Evolutionary conservation across 2,113 vertebrate species (phyloP), one percentile per base, ranked within the genome.

Genomic region (Meleagris gallopavo): DNA sequence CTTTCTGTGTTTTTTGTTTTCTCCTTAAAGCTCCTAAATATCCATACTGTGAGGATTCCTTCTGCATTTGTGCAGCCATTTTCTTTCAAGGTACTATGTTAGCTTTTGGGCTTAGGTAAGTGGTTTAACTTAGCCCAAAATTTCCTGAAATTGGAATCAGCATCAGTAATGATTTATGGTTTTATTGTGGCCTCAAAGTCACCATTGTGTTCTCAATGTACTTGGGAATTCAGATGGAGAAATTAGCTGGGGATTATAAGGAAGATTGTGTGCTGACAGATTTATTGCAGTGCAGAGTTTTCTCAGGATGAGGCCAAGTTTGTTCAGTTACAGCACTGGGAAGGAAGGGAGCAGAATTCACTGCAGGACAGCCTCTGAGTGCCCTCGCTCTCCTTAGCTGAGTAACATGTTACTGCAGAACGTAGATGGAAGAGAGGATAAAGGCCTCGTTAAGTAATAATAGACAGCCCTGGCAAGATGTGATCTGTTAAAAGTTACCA

Each of bases 341-440:
- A 58, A 34, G 46, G 38, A 46, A 64, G 16, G 67, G 55, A 70
- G 41, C n/a, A 40, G 61, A 36, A 52, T 69, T 58, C 24, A 22
- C 9, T 0, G 1, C 29, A 13, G 29, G 17, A 34, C 2, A 0
- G 40, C 9, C 41, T 73, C 19, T 21, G 55, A 62, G 41, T 88
- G 48, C 66, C 21, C 34, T 77, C 8, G 0, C 6, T 60, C 13
- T 64, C 75, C 15, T 36, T 60, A 30, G 8, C 17, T 60, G 50
- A 7, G 6, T 60, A 48, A 77, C 77, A 8, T 38, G 16, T 80
- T 64, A 69, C 16, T 74, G 43, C 50, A 89, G 34, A 38, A 46
- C 34, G 29, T 52, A 36, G 30, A 38, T 52, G 21, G 34, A 81
- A 64, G 55, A 88, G 55, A 43, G 18, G 4, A 79, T 55, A 84